A percentile compares a stretch with the other conserved stretches of the same genome.
These are phyloP conservation scores for Nymphalis io DNA, from an alignment of 1,140 invertebrate genomes.

Conservation along the genomic window DNA sequence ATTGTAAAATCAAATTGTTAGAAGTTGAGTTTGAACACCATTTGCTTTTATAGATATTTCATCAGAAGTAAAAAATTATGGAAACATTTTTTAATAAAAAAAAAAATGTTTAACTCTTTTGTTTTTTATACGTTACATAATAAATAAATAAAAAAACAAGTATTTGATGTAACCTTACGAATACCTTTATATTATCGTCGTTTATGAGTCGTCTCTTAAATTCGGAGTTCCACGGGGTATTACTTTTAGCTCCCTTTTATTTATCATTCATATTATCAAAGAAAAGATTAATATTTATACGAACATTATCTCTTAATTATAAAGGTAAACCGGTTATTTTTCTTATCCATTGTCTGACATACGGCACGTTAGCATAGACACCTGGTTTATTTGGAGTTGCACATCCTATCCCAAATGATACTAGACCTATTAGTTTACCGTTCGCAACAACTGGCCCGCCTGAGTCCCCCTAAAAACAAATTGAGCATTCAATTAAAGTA, in stretches of 20 bases:
- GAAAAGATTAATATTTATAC: too few relatives aligned
- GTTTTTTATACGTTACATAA: too few relatives aligned
- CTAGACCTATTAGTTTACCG: conserved; percentile 79
- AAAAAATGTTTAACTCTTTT: too few relatives aligned
- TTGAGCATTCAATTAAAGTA: conserved; percentile 2
- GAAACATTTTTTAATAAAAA: too few relatives aligned
- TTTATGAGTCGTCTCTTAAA: not conserved
- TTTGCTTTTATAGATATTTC: too few relatives aligned
- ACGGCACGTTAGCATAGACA: conserved; percentile 82
- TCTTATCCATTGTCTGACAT: conserved; percentile 65
- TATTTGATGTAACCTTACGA: not conserved
- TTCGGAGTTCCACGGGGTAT: not conserved
- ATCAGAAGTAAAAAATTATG: too few relatives aligned
- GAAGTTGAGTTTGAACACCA: too few relatives aligned
- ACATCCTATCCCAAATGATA: conserved; percentile 84
- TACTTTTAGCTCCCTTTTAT: not conserved
- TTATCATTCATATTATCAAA: not conserved
- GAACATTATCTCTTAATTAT: conserved; percentile 13
- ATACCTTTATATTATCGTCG: not conserved
- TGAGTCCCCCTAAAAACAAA: conserved; percentile 69
- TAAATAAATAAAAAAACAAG: not conserved
- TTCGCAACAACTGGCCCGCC: conserved; percentile 68
- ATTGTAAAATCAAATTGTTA: too few relatives aligned
- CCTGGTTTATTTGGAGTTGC: conserved; percentile 80
- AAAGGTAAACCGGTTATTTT: conserved; percentile 58